Base-by-base conservation (phyloP, 2,797 vertebrate species). In the Hylomyscus alleni region DNA sequence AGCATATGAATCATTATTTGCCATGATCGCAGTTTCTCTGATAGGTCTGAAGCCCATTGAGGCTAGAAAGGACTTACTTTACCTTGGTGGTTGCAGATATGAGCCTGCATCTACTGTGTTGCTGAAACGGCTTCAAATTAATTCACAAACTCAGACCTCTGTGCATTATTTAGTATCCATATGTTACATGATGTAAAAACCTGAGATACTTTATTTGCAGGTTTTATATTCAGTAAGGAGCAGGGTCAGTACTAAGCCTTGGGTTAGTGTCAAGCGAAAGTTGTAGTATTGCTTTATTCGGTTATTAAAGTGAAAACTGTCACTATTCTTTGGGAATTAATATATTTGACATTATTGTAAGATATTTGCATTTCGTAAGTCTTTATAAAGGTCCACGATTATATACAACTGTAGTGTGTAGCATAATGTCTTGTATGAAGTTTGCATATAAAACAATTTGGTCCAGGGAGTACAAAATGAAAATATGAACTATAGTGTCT, bases 301-400 rank as follows among this genome's bases (percentile, higher is more conserved):
- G 29, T 93, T 93, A 56, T 69, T 60, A 77, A 82, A 44, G 10
- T 60, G 14, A 96, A 15, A 77, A n/a, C 6, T 31, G 15, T 31
- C 67, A 7, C 14, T 93, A 20, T 75, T 96, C 20, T 83, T 95
- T 65, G 84, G 54, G 22, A 94, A 87, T 81, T 89, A 86, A 40
- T 93, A 40, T 93, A 96, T 89, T 78, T 95, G 4, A 40, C 54
- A 76, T 93, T 87, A 77, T 40, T 29, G 83, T 34, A 95, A 78
- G 50, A 47, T 20, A 92, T 29, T 14, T 88, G 19, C 73, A 75
- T 47, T 90, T 95, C 44, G 89, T 86, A 80, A 69, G 56, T 11
- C 12, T 72, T 90, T 62, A 93, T 22, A 69, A 93, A 95, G 62
- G 44, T 17, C 2, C 54, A 62, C 11, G 85, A 34, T 31, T 77